Evolutionary conservation across 64 coral and sea anemone species (phyloP), one percentile per base, ranked within the genome.

Genomic region (Cladopsammia gracilis): DNA sequence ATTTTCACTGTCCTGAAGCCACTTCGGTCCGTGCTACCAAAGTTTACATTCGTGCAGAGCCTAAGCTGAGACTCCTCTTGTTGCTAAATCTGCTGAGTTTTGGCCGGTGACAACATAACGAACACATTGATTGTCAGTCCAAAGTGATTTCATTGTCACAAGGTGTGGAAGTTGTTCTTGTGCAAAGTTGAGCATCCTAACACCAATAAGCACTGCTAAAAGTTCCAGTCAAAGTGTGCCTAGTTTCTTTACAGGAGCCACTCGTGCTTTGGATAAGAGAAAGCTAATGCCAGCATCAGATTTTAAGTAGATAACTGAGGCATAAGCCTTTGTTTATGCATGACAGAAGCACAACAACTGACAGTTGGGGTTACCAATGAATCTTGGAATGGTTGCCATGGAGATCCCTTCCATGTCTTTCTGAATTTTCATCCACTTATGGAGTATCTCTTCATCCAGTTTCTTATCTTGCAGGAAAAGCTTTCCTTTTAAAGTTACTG

Each of bases 141-240:
- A 88, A 58, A 88, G 86, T 1, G 75, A 4, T 12, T 61, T 88
- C 23, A 62, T 42, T 19, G 60, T 24, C 52, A 88, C 72, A 44
- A 13, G 52, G 18, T 75, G 16, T 74, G 74, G 70, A 25, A 88
- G 57, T 60, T 88, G 68, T 25, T 70, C 57, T 60, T 88, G 68
- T 59, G 60, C 50, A 75, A 88, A 88, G 16, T 88, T 88, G 15
- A 88, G 66, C 10, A 74, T 73, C 48, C 86, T 18, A 3, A 88
- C 58, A 75, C 80, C 76, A 89, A 94, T 89, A 22, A 94, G 86
- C 34, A 82, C 86, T 58, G 77, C 78, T 48, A 94, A 48, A 15
- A 89, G 71, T 82, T 94, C 86, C 48, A 94, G 18, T 94, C 92
- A 56, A 56, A 87, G 93, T 49, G 75, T 94, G 54, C 86, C 65